These are phyloP conservation scores for Muntiacus reevesi DNA, from an alignment of 2,113 vertebrate species.

Conservation along the genomic window DNA sequence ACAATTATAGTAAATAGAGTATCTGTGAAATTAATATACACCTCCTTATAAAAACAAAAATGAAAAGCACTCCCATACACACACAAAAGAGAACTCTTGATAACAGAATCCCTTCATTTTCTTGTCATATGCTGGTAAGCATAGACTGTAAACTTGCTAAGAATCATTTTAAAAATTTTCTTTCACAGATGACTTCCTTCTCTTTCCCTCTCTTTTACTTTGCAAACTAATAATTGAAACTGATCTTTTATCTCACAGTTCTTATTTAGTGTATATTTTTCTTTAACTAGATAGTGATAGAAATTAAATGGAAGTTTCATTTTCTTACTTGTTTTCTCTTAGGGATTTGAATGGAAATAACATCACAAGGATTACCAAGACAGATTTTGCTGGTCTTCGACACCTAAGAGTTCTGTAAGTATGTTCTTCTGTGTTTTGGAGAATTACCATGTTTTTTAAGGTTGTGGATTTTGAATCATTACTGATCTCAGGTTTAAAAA, in stretches of 20 bases:
- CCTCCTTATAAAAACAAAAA: background rate
- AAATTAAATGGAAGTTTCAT: slow-evolving; percentile 57
- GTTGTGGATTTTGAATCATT: background rate
- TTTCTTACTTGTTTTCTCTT: slow-evolving; percentile 70
- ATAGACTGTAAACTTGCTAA: slow-evolving; percentile 18
- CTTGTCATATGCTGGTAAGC: slow-evolving; percentile 14
- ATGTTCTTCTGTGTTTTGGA: slow-evolving; percentile 38
- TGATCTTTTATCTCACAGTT: background rate
- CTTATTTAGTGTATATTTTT: background rate
- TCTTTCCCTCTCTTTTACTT: background rate
- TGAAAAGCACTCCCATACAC: background rate
- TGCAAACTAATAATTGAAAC: background rate
- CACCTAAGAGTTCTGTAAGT: slow-evolving; percentile 98
- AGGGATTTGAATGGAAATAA: slow-evolving; percentile 99
- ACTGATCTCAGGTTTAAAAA: slow-evolving; percentile 16
- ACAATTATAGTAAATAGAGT: background rate
- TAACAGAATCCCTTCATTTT: background rate
- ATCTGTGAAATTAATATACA: slow-evolving; percentile 1
- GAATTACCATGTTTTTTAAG: background rate
- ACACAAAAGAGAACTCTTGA: background rate
- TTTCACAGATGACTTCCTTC: background rate
- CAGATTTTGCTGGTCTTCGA: slow-evolving; percentile 94
- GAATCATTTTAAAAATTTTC: slow-evolving; percentile 8
- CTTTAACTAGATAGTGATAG: background rate
- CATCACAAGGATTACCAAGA: slow-evolving; percentile 97